Evolutionary conservation across 2,113 vertebrate species (phyloP), one percentile per base, ranked within the genome.

Genomic region (Circaetus cinerascens): DNA sequence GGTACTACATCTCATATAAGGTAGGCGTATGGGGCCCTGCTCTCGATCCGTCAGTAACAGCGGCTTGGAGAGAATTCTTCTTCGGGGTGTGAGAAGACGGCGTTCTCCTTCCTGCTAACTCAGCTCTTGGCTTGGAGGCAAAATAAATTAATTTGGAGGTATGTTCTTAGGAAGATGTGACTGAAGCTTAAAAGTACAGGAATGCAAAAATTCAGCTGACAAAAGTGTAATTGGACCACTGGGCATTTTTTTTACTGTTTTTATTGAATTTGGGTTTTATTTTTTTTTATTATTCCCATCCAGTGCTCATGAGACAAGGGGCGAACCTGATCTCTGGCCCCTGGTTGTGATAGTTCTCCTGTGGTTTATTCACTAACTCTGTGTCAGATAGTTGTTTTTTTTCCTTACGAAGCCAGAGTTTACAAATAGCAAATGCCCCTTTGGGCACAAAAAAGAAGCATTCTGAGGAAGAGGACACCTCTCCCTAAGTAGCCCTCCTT

Each of bases 171-270:
- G 81, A 97, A 73, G 89, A 95, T 71, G 30, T 88, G 77, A 71
- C 91, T 77, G 73, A 88, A 82, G 53, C 38, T 87, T 82, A 50
- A 62, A 79, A 95, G 43, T 32, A 72, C 30, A 85, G 10, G 74
- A 95, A 94, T 76, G 48, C 10, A 89, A 84, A 95, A 91, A 88
- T 95, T 87, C 74, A 96, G 89, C 96, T 94, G 94, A 95, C 74
- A 53, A 45, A 63, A 62, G 48, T 46, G 94, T 79, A 96, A 95
- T 56, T 91, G 84, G 77, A 96, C n/a, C 23, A 76, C 53, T 34
- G 34, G 16, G 11, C 2, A 30, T 73, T 53, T 93, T 82, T 74
- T 67, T n/a, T 13, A 48, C 20, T 79, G 64, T 76, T 96, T 97
- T 95, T 57, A n/a, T 43, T 82, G n/a, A 91, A 79, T 50, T 46